These are phyloP conservation scores for Tamandua tetradactyla DNA, from an alignment of 2,797 vertebrate species.

Conservation along the genomic window DNA sequence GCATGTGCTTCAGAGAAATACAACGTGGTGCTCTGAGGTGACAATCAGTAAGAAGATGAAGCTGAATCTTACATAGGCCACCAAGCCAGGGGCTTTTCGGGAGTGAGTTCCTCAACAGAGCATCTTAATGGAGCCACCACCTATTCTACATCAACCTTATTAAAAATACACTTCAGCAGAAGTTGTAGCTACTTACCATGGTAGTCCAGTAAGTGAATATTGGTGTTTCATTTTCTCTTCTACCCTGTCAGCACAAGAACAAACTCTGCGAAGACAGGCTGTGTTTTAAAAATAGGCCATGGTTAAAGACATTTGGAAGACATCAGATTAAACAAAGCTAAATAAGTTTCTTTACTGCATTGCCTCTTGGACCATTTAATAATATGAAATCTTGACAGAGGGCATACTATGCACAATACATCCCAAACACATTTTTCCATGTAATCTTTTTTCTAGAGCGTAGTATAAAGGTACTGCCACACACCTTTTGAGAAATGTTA, in stretches of 20 bases:
- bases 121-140: too few species aligned
- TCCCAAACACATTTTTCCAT: not conserved
- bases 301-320: not conserved
- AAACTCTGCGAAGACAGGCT: not conserved
- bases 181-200: not conserved
- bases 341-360: not conserved
- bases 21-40: not conserved
- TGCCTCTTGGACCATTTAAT: not conserved
- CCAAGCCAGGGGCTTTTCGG: not conserved
- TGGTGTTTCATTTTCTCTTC: not conserved
- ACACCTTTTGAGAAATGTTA: constrained; percentile 26
- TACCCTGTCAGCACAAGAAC: not conserved
- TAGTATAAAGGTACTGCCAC: not conserved
- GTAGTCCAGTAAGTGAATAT: not conserved
- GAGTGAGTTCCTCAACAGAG: not conserved
- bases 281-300: not conserved
- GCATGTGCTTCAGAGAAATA: not conserved
- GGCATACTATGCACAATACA: not conserved
- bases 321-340: not conserved
- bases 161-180: not conserved
- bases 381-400: not conserved
- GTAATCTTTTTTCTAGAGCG: not conserved
- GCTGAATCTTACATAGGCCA: not conserved
- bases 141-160: not conserved
- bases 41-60: not conserved